phyloP scores from a whole-genome alignment of 2,797 vertebrate species.

The Poeciliopsis infans region DNA sequence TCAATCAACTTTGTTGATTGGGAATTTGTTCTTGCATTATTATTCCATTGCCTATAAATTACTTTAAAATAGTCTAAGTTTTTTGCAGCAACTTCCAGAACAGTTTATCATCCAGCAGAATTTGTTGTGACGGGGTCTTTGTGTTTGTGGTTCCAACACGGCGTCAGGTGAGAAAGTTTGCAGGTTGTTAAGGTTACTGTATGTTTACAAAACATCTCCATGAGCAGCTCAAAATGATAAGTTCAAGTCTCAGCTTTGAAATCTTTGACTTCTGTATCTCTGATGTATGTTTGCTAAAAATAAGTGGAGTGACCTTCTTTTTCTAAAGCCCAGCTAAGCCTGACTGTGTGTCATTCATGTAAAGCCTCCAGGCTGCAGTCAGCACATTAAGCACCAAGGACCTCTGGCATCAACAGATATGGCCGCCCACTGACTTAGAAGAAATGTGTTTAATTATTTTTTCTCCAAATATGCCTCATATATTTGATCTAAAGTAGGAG shows the following conservation, averaged over 20 bases:
- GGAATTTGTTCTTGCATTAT: too few species aligned
- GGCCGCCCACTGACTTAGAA: neutral
- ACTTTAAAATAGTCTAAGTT: too few species aligned
- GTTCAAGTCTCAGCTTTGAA: neutral
- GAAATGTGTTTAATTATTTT: conserved; percentile 1
- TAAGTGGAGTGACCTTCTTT: conserved; percentile 7
- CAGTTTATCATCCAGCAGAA: too few species aligned
- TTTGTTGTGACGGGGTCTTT: too few species aligned
- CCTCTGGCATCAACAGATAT: conserved; percentile 18
- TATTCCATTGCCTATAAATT: too few species aligned
- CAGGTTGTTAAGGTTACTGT: neutral
- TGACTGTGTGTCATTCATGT: conserved; percentile 10
- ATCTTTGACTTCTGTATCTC: neutral
- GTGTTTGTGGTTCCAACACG: neutral
- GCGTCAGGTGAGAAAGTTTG: neutral
- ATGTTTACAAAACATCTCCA: neutral
- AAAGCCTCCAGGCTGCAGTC: neutral
- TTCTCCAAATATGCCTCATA: neutral
- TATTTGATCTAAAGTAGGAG: neutral
- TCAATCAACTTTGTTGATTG: too few species aligned
- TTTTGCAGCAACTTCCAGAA: too few species aligned
- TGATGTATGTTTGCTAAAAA: conserved; percentile 17
- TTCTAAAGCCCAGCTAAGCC: neutral
- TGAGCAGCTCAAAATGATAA: neutral
- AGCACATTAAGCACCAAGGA: conserved; percentile 17